These are phyloP conservation scores for Pseudobourletiella spinata DNA, from an alignment of 1,140 invertebrate species.

Conservation along the genomic window DNA sequence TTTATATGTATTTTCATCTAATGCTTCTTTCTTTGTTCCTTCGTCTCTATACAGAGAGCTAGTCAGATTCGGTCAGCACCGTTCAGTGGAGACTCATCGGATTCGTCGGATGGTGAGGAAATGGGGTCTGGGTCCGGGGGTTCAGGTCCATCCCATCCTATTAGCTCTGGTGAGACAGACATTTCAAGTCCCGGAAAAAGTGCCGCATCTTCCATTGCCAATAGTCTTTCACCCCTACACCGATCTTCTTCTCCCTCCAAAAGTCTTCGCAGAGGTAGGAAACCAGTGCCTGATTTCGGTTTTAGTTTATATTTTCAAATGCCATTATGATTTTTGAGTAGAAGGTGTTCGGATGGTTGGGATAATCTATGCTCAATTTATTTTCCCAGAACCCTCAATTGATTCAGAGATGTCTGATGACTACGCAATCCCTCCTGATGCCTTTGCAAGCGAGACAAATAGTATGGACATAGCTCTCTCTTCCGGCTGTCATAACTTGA, in stretches of 20 bases:
- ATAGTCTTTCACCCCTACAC: constrained; percentile 36
- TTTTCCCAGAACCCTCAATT: constrained; percentile 68
- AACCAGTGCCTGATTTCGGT: background rate
- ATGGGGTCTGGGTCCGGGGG: constrained; percentile 32
- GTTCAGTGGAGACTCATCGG: constrained; percentile 88
- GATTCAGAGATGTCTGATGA: constrained; percentile 90
- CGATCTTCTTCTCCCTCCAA: constrained; percentile 35
- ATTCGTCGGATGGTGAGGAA: constrained; percentile 81
- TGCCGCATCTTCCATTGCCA: constrained; percentile 32
- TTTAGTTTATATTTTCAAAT: too few species aligned
- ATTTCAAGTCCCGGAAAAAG: constrained; percentile 36
- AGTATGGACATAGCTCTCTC: constrained; percentile 62
- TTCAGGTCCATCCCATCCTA: constrained; percentile 35
- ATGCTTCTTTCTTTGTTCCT: too few species aligned
- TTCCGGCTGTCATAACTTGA: constrained; percentile 45
- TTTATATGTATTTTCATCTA: too few species aligned
- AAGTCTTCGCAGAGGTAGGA: constrained; percentile 33
- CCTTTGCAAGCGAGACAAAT: constrained; percentile 60
- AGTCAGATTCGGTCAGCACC: constrained; percentile 92
- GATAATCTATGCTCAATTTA: background rate
- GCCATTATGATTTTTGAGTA: background rate
- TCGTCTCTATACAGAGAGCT: constrained; percentile 74
- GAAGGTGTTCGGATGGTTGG: too few species aligned
- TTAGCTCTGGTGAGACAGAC: constrained; percentile 35
- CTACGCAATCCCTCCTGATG: constrained; percentile 91